Conservation (phyloP, 2,888 invertebrate species). For the Sarcophaga variegata region DNA sequence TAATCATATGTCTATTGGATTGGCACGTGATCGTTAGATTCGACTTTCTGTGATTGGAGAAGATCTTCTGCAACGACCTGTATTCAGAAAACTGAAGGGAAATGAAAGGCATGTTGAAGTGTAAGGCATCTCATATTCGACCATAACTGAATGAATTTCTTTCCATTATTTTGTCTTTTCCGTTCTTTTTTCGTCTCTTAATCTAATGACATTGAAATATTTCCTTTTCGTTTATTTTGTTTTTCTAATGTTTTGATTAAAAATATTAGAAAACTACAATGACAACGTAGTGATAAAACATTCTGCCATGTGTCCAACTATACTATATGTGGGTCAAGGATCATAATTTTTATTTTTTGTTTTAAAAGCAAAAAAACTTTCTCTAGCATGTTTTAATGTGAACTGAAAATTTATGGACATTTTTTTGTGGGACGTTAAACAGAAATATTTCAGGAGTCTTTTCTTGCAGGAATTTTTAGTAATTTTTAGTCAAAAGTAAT, state of each 20-base stretch:
- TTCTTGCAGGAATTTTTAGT: too few relatives aligned
- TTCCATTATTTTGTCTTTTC: too few relatives aligned
- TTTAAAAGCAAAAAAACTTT: not conserved
- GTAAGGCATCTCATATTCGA: not conserved
- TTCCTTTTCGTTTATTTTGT: slow-evolving; percentile 36
- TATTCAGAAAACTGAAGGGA: too few relatives aligned
- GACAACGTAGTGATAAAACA: not conserved
- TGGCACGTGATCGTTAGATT: too few relatives aligned
- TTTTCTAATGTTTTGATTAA: slow-evolving; percentile 30
- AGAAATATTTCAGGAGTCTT: too few relatives aligned
- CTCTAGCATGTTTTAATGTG: not conserved
- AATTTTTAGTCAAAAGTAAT: too few relatives aligned
- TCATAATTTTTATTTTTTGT: slow-evolving; percentile 21
- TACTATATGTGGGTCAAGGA: slow-evolving; percentile 12
- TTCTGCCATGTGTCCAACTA: slow-evolving; percentile 12
- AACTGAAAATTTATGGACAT: not conserved
- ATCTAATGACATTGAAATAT: slow-evolving; percentile 61
- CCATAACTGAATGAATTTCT: not conserved
- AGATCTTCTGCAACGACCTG: too few relatives aligned
- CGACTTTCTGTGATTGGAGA: too few relatives aligned
- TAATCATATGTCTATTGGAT: too few relatives aligned
- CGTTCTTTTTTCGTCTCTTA: slow-evolving; percentile 23
- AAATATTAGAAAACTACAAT: not conserved
- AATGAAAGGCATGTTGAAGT: too few relatives aligned
- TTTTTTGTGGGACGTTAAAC: too few relatives aligned